These are phyloP conservation scores for Paramuricea clavata DNA, from an alignment of 92 coral and sea anemone genomes.

Conservation along the genomic window DNA sequence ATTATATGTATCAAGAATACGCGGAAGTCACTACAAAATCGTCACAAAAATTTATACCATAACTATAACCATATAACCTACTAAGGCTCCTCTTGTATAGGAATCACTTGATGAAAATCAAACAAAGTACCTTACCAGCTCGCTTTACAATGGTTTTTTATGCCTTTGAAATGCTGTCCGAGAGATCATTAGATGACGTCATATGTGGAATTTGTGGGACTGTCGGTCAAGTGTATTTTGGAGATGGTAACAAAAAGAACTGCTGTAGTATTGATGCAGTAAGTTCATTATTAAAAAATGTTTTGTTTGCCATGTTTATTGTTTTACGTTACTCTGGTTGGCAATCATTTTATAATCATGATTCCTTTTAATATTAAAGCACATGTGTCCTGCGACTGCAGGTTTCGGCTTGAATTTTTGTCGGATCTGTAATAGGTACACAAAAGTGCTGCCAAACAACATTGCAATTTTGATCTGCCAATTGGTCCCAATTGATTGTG, in stretches of 20 bases:
- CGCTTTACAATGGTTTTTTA: conserved; percentile 54
- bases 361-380: too few species aligned
- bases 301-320: neutral
- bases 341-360: neutral
- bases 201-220: conserved; percentile 48
- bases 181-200: conserved; percentile 34
- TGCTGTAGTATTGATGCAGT: conserved; percentile 41
- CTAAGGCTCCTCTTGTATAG: neutral
- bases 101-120: neutral
- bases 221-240: conserved; percentile 41
- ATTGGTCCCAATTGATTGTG: too few species aligned
- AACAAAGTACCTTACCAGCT: conserved; percentile 9
- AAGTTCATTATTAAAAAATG: neutral
- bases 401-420: too few species aligned
- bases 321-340: too few species aligned
- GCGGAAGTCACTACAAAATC: too few species aligned
- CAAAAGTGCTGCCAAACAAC: too few species aligned
- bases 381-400: too few species aligned
- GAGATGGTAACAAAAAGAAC: conserved; percentile 56
- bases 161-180: conserved; percentile 46
- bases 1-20: too few species aligned
- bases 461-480: too few species aligned
- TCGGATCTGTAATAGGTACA: too few species aligned
- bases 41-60: too few species aligned
- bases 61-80: neutral